Evolutionary conservation across 2,113 vertebrate species (phyloP).

Genomic region (Pterocles orientalis): DNA sequence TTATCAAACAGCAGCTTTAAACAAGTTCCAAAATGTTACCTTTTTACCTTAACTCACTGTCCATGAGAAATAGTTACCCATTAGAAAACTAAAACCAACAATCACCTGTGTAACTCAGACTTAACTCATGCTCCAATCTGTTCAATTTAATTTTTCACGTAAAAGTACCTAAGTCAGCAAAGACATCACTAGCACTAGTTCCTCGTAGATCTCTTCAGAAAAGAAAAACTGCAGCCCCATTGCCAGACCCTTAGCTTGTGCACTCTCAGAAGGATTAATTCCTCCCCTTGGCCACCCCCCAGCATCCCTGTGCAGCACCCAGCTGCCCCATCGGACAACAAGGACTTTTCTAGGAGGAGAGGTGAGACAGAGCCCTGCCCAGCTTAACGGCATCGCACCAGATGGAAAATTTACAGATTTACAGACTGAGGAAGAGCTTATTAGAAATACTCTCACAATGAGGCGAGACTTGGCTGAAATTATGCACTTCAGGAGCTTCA

Average conservation of each 20-base stretch:
- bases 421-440: neutral
- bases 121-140: neutral
- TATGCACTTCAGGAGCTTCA: neutral
- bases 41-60: neutral
- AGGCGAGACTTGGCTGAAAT: neutral
- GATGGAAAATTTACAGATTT: slow-evolving; percentile 20
- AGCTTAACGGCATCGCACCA: neutral
- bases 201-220: neutral
- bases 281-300: neutral
- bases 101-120: neutral
- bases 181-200: neutral
- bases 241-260: neutral
- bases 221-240: accelerated
- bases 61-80: neutral
- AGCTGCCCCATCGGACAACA: neutral
- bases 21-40: accelerated
- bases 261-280: neutral
- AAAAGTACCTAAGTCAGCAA: neutral
- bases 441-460: neutral
- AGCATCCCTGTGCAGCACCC: neutral
- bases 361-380: neutral
- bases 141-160: neutral
- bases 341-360: neutral
- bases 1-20: neutral
- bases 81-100: neutral